phyloP scores from a whole-genome alignment of 2,797 vertebrate species.

The Harpagifer antarcticus region DNA sequence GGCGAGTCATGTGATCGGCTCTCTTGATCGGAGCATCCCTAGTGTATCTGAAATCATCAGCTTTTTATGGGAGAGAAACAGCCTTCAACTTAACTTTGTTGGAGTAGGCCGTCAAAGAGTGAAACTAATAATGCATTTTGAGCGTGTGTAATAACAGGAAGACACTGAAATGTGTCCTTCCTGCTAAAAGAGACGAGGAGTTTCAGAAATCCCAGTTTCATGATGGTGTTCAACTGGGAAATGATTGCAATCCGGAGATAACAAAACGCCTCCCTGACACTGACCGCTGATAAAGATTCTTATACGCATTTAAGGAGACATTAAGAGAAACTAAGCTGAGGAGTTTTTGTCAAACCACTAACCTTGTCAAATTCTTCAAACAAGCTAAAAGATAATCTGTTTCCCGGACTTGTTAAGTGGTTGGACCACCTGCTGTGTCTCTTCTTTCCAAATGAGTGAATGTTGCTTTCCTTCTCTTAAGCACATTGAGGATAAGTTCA shows the following conservation, averaged over 20 bases:
- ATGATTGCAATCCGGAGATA: conserved; percentile 38
- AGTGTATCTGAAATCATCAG: no score
- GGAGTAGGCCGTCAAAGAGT: background rate
- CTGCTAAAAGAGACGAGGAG: conserved; percentile 8
- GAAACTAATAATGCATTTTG: background rate
- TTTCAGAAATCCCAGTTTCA: conserved; percentile 2
- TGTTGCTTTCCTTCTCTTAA: conserved; percentile 33
- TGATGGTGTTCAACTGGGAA: conserved; percentile 21
- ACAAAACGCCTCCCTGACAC: conserved; percentile 37
- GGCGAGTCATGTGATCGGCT: no score
- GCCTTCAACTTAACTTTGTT: conserved; percentile 1
- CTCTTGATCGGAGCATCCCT: no score
- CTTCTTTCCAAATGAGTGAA: conserved; percentile 14
- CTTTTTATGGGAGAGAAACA: background rate
- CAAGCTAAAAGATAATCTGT: conserved; percentile 36
- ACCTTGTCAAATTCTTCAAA: conserved; percentile 44
- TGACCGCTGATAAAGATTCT: conserved; percentile 51
- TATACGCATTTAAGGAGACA: conserved; percentile 51
- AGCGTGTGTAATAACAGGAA: background rate
- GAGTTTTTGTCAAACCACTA: conserved; percentile 26
- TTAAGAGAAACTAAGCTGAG: conserved; percentile 43
- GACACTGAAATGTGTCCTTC: conserved; percentile 23
- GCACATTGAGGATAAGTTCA: conserved; percentile 26
- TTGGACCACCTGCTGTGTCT: conserved; percentile 34
- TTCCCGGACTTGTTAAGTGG: conserved; percentile 27